Conservation (phyloP, 2,113 vertebrate genomes). For the Cottus gobio region DNA sequence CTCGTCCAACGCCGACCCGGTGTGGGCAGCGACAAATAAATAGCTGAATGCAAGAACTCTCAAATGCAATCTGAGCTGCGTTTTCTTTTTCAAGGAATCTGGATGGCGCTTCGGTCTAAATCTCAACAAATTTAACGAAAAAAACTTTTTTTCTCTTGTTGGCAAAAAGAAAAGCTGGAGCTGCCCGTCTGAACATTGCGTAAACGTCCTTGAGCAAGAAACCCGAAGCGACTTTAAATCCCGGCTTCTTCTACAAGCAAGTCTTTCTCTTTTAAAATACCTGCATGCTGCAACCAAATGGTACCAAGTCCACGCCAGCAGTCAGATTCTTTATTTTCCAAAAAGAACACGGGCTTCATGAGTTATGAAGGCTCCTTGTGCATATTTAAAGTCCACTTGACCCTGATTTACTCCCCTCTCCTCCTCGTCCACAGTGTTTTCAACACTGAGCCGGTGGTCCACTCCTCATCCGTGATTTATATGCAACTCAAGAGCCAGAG, state of each 20-base stretch:
- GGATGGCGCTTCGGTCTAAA: background rate
- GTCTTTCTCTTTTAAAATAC: conserved; percentile 3
- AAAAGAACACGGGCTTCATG: background rate
- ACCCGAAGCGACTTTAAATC: conserved; percentile 34
- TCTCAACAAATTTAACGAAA: background rate
- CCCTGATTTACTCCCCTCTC: conserved; percentile 15
- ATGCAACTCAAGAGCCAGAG: conserved; percentile 1
- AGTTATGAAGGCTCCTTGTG: conserved; percentile 3
- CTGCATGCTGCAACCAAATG: background rate
- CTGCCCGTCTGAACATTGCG: conserved; percentile 10
- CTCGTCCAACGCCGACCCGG: background rate
- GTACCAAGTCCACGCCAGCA: background rate
- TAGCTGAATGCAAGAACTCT: background rate
- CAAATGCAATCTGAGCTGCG: background rate
- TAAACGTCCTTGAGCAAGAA: conserved; percentile 46
- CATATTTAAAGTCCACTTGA: conserved; percentile 19
- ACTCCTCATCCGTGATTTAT: conserved; percentile 49
- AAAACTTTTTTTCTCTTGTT: background rate
- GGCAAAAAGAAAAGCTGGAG: background rate
- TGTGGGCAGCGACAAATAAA: background rate
- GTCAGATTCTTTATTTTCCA: background rate
- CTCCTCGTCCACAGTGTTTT: conserved; percentile 2
- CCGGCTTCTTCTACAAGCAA: conserved; percentile 10
- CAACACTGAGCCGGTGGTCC: conserved; percentile 55
- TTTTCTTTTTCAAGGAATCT: background rate